Conservation (phyloP, 2,888 invertebrate genomes). For the Agrypnus murinus region DNA sequence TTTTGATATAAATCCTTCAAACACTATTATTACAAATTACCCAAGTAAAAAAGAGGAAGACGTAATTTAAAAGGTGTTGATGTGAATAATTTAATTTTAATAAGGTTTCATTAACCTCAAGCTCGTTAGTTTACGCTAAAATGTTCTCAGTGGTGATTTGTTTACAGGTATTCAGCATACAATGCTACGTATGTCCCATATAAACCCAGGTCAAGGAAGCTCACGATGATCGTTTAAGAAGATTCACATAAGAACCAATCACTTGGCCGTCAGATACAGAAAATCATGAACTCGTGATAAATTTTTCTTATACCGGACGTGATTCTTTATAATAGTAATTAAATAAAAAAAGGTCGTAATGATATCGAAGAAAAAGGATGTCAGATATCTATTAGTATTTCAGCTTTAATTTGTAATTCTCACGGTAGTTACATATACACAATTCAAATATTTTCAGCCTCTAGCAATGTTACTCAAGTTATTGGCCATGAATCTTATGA, state of each 20-base stretch:
- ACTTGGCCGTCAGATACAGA: constrained; percentile 36
- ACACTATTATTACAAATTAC: neutral
- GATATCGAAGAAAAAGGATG: constrained; percentile 2
- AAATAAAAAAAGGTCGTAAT: constrained; percentile 29
- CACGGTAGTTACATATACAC: constrained; percentile 8
- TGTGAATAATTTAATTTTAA: constrained; percentile 16
- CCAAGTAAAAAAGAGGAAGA: constrained; percentile 1
- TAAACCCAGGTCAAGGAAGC: constrained; percentile 42
- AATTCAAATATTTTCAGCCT: neutral
- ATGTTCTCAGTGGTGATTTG: constrained; percentile 19
- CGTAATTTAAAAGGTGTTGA: constrained; percentile 12
- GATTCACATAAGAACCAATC: constrained; percentile 44
- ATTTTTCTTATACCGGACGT: constrained; percentile 30
- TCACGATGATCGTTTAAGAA: constrained; percentile 33
- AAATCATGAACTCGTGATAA: constrained; percentile 36
- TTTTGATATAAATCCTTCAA: neutral
- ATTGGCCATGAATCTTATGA: constrained; percentile 6
- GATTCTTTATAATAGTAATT: constrained; percentile 27
- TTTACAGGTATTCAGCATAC: constrained; percentile 24
- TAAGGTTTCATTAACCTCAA: constrained; percentile 19
- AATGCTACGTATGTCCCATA: constrained; percentile 21
- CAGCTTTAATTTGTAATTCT: neutral
- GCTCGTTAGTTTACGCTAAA: constrained; percentile 3
- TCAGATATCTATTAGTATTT: neutral
- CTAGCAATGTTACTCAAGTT: neutral